phyloP scores from a whole-genome alignment of 2,797 vertebrate species.

The Cirrhinus mrigala region DNA sequence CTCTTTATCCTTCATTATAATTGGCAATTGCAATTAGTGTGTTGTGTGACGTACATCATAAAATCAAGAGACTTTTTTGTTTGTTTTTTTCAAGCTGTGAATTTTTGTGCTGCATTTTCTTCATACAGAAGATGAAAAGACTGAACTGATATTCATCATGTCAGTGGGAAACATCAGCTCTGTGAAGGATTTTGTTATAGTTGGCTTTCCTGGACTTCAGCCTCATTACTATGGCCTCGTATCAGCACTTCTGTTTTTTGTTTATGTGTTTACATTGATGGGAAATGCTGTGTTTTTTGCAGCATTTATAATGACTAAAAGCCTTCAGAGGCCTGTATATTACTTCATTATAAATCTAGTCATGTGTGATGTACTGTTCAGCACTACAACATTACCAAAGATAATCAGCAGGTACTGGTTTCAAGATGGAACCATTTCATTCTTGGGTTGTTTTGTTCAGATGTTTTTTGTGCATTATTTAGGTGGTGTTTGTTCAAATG shows the following conservation, averaged over 20 bases:
- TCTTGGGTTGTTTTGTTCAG: constrained; percentile 74
- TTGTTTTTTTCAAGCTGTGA: too few species aligned
- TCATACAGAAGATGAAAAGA: background rate
- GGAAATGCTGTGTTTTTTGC: constrained; percentile 71
- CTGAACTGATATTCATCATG: constrained; percentile 11
- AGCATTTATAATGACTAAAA: constrained; percentile 67
- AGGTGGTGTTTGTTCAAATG: constrained; percentile 71
- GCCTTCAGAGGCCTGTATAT: constrained; percentile 77
- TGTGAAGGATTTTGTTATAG: constrained; percentile 71
- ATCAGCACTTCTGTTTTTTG: constrained; percentile 65
- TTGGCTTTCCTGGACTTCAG: constrained; percentile 73
- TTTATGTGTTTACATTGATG: constrained; percentile 62
- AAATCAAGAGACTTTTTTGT: background rate
- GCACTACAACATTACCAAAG: constrained; percentile 71
- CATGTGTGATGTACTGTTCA: constrained; percentile 70
- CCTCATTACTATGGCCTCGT: constrained; percentile 58
- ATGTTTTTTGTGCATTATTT: constrained; percentile 76
- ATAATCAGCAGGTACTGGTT: constrained; percentile 71
- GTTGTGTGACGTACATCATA: background rate
- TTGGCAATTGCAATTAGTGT: too few species aligned
- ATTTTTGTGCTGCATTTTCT: background rate
- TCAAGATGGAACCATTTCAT: constrained; percentile 63
- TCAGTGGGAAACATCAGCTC: constrained; percentile 38
- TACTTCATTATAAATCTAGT: constrained; percentile 74
- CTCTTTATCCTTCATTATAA: background rate